These are phyloP conservation scores for Thamnophis sirtalis DNA, from an alignment of 2,113 vertebrate species.

Conservation along the genomic window DNA sequence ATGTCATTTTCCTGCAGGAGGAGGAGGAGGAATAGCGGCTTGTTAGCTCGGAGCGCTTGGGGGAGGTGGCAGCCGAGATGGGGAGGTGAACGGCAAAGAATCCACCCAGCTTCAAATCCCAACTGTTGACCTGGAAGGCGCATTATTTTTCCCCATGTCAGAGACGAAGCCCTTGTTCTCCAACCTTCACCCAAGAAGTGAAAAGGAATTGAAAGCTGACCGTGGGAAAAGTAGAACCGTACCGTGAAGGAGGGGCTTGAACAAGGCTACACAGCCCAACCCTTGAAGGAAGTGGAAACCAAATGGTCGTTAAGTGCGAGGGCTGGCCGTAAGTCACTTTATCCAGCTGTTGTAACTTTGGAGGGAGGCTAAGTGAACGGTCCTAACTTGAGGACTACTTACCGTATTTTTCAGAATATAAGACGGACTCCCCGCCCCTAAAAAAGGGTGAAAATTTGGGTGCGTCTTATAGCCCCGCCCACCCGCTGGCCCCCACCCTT, in stretches of 20 bases:
- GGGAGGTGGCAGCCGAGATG: neutral
- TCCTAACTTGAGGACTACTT: too few species aligned
- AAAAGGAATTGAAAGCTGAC: neutral
- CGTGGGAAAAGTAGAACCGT: neutral
- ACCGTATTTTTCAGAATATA: too few species aligned
- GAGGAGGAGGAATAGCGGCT: neutral
- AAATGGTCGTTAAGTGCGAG: neutral
- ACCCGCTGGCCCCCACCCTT: too few species aligned
- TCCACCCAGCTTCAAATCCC: neutral
- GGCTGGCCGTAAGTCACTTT: neutral
- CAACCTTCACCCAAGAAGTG: neutral
- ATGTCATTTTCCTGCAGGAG: slow-evolving; percentile 89
- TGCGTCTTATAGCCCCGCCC: too few species aligned
- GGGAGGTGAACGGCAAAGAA: fast-evolving
- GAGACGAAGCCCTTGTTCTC: neutral
- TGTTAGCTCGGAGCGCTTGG: too few species aligned
- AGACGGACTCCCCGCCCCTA: too few species aligned
- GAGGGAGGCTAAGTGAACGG: too few species aligned
- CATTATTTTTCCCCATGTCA: neutral
- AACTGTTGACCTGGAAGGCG: neutral
- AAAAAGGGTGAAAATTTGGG: too few species aligned
- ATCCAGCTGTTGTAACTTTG: neutral
- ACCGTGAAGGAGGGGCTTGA: neutral
- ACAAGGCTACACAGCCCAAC: neutral
- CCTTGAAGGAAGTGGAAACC: neutral